These are phyloP conservation scores for Calyptommatus sinebrachiatus DNA, from an alignment of 2,113 vertebrate species.

Conservation along the genomic window DNA sequence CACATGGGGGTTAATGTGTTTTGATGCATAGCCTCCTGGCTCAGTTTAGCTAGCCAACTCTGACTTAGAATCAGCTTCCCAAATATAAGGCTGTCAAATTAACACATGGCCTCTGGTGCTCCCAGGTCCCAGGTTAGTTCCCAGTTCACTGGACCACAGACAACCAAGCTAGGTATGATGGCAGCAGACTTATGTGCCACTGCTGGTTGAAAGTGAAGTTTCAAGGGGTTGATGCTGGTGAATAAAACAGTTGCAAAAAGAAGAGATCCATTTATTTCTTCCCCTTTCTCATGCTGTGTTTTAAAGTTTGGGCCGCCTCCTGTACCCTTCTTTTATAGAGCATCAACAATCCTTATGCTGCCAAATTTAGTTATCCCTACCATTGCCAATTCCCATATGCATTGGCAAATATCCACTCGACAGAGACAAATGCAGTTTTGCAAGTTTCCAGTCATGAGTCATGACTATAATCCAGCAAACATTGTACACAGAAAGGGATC, in stretches of 20 bases:
- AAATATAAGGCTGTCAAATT: background rate
- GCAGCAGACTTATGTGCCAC: background rate
- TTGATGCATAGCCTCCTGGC: background rate
- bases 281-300: background rate
- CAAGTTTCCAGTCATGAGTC: background rate
- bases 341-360: background rate
- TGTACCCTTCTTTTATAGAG: background rate
- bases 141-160: conserved; percentile 1
- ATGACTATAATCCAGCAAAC: background rate
- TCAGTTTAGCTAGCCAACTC: background rate
- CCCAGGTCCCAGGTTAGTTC: background rate
- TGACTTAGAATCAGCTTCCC: background rate
- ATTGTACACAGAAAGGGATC: background rate
- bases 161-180: background rate
- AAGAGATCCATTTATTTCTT: background rate
- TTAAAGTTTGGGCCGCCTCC: background rate
- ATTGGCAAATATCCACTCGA: background rate
- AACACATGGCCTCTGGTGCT: background rate
- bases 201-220: background rate
- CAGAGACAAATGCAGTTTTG: background rate
- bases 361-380: background rate
- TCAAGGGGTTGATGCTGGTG: background rate
- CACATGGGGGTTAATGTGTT: background rate
- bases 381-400: background rate
- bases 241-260: background rate